A percentile compares a stretch with the other conserved stretches of the same genome.
Evolutionary conservation across 2,888 invertebrate species (phyloP).

Genomic region (Pseudococcus viburni): DNA sequence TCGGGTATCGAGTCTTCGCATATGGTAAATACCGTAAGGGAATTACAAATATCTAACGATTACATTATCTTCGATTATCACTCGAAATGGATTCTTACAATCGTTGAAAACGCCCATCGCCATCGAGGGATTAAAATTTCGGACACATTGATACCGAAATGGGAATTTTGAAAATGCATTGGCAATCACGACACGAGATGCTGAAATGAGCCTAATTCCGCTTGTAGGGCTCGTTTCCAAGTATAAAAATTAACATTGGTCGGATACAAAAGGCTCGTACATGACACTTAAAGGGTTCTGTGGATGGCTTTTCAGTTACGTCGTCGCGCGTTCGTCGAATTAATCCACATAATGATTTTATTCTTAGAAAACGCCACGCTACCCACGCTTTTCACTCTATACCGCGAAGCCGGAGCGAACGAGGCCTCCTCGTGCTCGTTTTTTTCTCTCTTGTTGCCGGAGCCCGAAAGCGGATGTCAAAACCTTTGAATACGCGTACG

Average conservation of each 20-base stretch:
- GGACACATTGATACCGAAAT: background rate
- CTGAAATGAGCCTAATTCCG: background rate
- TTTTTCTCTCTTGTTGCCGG: background rate
- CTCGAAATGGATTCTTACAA: background rate
- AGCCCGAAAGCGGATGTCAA: background rate
- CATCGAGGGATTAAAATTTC: background rate
- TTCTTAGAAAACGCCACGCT: background rate
- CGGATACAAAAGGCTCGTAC: background rate
- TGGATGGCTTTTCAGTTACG: slow-evolving; percentile 11
- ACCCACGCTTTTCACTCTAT: slow-evolving; percentile 13
- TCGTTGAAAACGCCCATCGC: background rate
- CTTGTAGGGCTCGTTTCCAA: background rate
- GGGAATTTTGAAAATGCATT: too few relatives aligned
- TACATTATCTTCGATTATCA: background rate
- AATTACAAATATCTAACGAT: background rate
- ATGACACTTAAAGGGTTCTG: slow-evolving; percentile 1
- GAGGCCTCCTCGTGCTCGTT: background rate
- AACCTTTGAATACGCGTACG: background rate
- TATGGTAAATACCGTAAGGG: background rate
- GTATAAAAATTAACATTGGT: background rate
- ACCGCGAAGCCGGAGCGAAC: background rate
- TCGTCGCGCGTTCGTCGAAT: background rate
- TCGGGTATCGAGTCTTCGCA: background rate
- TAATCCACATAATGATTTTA: slow-evolving; percentile 41
- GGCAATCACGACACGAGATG: background rate